These are phyloP conservation scores for Myotis lucifugus DNA, from an alignment of 2,113 vertebrate genomes.

Conservation along the genomic window DNA sequence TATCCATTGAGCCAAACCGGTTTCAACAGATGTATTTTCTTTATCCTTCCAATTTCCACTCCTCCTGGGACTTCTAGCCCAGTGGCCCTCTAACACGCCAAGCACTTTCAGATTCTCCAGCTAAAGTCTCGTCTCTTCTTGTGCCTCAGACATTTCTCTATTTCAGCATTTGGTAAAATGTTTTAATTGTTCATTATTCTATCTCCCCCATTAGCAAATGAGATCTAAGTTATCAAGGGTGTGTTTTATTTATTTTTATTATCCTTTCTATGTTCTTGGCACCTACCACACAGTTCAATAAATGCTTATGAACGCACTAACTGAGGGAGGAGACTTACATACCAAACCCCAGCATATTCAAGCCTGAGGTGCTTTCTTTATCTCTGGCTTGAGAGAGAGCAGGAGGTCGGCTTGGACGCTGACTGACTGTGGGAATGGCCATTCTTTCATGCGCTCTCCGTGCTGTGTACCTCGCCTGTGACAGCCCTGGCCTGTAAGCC, in stretches of 20 bases:
- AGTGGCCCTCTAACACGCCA: not conserved
- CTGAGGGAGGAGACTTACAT: not conserved
- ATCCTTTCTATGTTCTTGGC: not conserved
- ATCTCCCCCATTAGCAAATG: not conserved
- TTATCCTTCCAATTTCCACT: not conserved
- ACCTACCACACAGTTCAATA: constrained; percentile 21
- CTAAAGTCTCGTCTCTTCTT: not conserved
- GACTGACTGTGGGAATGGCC: not conserved
- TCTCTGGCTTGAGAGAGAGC: constrained; percentile 3
- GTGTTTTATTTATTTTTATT: constrained; percentile 35
- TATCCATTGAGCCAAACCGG: too few species aligned
- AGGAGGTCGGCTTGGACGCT: not conserved
- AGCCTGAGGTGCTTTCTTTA: not conserved
- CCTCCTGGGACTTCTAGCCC: not conserved
- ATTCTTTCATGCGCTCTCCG: rapidly evolving
- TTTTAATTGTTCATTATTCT: constrained; percentile 53
- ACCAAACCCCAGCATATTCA: not conserved
- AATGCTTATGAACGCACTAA: constrained; percentile 15
- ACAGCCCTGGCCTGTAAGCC: not conserved
- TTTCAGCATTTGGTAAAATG: not conserved
- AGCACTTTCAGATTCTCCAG: not conserved
- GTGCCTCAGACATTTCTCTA: not conserved
- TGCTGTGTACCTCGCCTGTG: not conserved
- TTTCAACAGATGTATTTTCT: not conserved
- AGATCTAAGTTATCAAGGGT: constrained; percentile 2